Evolutionary conservation across 2,888 invertebrate genomes (phyloP), one percentile per base, ranked within the genome.

Genomic region (Desoria tigrina): DNA sequence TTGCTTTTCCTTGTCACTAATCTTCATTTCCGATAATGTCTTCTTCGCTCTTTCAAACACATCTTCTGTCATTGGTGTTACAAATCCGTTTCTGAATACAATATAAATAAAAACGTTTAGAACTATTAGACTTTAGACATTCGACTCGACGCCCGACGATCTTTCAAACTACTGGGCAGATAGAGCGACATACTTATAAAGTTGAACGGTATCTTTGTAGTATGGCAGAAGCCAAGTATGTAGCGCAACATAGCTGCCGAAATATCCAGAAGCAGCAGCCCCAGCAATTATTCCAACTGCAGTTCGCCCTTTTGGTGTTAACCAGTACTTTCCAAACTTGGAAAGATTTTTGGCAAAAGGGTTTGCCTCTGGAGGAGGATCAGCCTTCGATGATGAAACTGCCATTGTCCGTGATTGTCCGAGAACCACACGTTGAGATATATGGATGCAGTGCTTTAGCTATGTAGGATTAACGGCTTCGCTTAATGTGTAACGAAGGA

Each of bases 141-240:
- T n/a, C n/a, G n/a, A n/a, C n/a, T n/a, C n/a, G n/a, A n/a, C n/a
- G n/a, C n/a, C n/a, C n/a, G n/a, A n/a, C n/a, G n/a, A n/a, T n/a
- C n/a, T n/a, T 59, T 50, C 18, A 21, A 7, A 21, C 26, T 60
- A n/a, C 51, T 42, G n/a, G n/a, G n/a, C n/a, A n/a, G n/a, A n/a
- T n/a, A n/a, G n/a, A n/a, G 23, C 7, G 54, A 24, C 11, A 26
- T 80, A 87, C 89, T 83, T 85, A 79, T 89, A 88, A 74, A 86
- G 83, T 68, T 86, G 86, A 6, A 87, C 82, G 68, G 87, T 80
- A 37, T 86, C 83, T 77, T 83, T 84, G 77, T 87, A 88, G 77
- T 86, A 82, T 2, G 84, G 78, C 1, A 89, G 73, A 1, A 86
- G 81, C 69, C 87, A 78, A 1, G 88, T 87, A 65, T 90, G 84